These are phyloP conservation scores for Anarhynchus alexandrinus DNA, from an alignment of 2,113 vertebrate genomes.

Conservation along the genomic window DNA sequence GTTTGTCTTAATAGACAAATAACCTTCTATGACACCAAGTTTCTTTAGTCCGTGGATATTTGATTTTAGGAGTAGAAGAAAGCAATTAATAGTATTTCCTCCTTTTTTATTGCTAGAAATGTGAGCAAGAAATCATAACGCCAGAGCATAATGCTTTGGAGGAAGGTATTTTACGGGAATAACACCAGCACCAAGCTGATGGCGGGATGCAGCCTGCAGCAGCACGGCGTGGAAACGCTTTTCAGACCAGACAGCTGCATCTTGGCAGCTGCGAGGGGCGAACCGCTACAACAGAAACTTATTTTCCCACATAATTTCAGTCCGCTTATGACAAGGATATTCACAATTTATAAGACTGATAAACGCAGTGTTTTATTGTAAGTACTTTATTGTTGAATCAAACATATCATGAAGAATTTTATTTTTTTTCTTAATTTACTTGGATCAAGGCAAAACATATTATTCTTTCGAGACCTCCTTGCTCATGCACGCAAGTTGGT, in stretches of 20 bases:
- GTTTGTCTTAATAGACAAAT: not conserved
- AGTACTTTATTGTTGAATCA: not conserved
- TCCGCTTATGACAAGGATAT: not conserved
- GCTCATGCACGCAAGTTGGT: not conserved
- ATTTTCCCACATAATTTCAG: not conserved
- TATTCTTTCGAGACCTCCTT: not conserved
- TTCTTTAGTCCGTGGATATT: not conserved
- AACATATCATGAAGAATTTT: rapidly evolving
- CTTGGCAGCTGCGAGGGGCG: not conserved
- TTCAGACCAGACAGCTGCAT: not conserved
- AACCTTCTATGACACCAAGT: not conserved
- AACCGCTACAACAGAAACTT: not conserved
- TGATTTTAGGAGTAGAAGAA: not conserved
- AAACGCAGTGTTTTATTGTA: not conserved
- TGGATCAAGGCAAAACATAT: not conserved
- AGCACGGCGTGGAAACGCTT: not conserved
- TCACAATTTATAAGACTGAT: not conserved
- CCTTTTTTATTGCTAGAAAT: not conserved
- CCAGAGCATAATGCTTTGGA: not conserved
- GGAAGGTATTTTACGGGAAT: not conserved
- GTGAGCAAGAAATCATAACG: not conserved
- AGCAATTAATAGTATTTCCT: not conserved
- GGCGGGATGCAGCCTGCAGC: not conserved
- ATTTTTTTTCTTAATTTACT: not conserved
- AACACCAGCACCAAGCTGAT: not conserved